These are phyloP conservation scores for Dryadula phaetusa DNA, from an alignment of 2,888 invertebrate species.

Conservation along the genomic window DNA sequence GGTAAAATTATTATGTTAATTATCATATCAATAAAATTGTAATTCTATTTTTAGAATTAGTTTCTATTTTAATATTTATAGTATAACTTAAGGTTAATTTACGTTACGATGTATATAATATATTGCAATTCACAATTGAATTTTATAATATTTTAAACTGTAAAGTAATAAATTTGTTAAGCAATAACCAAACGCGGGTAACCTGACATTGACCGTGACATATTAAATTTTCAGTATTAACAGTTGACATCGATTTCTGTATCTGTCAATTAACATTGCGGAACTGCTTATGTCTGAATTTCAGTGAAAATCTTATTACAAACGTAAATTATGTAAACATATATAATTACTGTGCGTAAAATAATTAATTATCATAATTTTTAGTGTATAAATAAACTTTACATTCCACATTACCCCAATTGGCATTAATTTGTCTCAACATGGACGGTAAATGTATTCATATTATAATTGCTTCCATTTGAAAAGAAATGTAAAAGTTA, in stretches of 20 bases:
- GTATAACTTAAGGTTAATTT: no score
- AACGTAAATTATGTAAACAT: constrained; percentile 25
- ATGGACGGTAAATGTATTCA: constrained; percentile 46
- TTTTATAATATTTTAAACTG: no score
- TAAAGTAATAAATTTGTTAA: neutral
- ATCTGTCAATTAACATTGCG: constrained; percentile 32
- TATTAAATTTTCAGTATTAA: constrained; percentile 12
- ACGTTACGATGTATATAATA: no score
- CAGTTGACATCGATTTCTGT: constrained; percentile 33
- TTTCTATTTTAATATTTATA: no score
- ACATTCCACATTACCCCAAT: constrained; percentile 8
- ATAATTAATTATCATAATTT: neutral
- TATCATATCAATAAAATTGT: no score
- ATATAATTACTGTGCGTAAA: constrained; percentile 11
- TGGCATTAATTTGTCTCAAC: constrained; percentile 40
- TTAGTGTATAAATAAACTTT: constrained; percentile 2
- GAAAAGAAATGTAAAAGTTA: constrained; percentile 12
- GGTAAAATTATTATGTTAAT: no score
- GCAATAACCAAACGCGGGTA: constrained; percentile 27
- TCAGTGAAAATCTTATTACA: constrained; percentile 9
- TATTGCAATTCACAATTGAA: no score
- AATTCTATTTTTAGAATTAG: no score
- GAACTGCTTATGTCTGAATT: constrained; percentile 17
- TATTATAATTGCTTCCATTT: constrained; percentile 15
- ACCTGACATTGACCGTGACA: constrained; percentile 36